Percentiles rank a stretch among this genome's conserved stretches.
Conservation (phyloP, 2,888 invertebrate genomes). For the Colostygia pectinataria region DNA sequence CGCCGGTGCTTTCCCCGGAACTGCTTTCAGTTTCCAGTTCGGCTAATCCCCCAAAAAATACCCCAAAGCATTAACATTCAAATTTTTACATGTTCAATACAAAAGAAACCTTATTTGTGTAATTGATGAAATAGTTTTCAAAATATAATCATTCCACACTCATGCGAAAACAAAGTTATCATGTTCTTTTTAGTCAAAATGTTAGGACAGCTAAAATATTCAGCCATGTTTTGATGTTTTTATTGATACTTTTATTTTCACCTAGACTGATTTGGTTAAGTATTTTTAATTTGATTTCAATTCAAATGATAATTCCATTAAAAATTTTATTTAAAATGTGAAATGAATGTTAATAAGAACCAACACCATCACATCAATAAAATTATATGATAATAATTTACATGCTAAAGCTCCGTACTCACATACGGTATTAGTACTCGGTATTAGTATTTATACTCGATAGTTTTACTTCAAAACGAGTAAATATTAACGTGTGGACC, state of each 20-base stretch:
- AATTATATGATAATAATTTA: too few relatives aligned
- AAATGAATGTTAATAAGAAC: too few relatives aligned
- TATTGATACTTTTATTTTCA: slow-evolving; percentile 30
- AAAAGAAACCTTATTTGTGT: slow-evolving; percentile 9
- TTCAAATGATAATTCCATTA: background rate
- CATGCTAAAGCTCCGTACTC: too few relatives aligned
- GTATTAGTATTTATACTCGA: too few relatives aligned
- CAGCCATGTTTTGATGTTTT: slow-evolving; percentile 4
- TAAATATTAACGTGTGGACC: too few relatives aligned
- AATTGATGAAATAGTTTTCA: slow-evolving; percentile 20
- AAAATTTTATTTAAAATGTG: too few relatives aligned
- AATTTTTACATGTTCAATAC: slow-evolving; percentile 6
- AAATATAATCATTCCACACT: slow-evolving; percentile 33
- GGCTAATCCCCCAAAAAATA: slow-evolving; percentile 66
- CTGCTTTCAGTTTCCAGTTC: slow-evolving; percentile 87
- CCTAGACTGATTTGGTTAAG: slow-evolving; percentile 71
- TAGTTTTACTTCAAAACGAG: too few relatives aligned
- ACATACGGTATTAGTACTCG: too few relatives aligned
- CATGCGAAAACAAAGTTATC: slow-evolving; percentile 10
- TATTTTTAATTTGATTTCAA: slow-evolving; percentile 35
- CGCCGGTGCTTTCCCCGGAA: slow-evolving; percentile 81
- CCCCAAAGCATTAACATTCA: slow-evolving; percentile 20
- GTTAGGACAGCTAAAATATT: slow-evolving; percentile 7
- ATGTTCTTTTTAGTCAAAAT: slow-evolving; percentile 21
- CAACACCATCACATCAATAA: too few relatives aligned